These are phyloP conservation scores for Drosophila kikkawai DNA, from an alignment of 1,140 invertebrate genomes.

Conservation along the genomic window DNA sequence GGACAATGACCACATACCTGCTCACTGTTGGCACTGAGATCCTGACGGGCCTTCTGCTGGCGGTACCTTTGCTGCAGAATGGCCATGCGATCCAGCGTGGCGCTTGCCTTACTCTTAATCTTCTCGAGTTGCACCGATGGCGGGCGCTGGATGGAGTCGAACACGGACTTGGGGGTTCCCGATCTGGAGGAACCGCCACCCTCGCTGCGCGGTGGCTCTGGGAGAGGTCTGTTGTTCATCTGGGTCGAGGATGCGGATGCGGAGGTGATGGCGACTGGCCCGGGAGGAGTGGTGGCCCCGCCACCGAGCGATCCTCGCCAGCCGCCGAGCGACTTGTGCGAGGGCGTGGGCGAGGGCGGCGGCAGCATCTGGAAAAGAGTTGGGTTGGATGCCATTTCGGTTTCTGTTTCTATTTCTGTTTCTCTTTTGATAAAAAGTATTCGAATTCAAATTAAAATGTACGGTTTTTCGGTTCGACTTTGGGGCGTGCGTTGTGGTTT, in stretches of 20 bases:
- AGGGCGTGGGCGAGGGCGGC: slow-evolving; percentile 77
- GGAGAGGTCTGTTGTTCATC: slow-evolving; percentile 78
- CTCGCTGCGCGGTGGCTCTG: slow-evolving; percentile 80
- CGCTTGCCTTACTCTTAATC: slow-evolving; percentile 82
- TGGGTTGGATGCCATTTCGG: slow-evolving; percentile 47
- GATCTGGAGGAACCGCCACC: slow-evolving; percentile 74
- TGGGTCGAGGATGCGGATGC: not conserved
- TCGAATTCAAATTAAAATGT: slow-evolving; percentile 16
- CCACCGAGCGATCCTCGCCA: slow-evolving; percentile 63
- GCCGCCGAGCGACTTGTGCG: slow-evolving; percentile 59
- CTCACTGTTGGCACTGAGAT: slow-evolving; percentile 85
- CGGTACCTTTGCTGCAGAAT: slow-evolving; percentile 88
- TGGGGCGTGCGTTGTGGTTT: slow-evolving; percentile 38
- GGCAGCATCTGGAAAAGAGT: slow-evolving; percentile 74
- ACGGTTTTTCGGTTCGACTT: slow-evolving; percentile 13
- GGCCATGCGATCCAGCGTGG: slow-evolving; percentile 83
- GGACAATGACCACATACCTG: slow-evolving; percentile 58
- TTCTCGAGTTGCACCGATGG: slow-evolving; percentile 84
- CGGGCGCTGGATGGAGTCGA: slow-evolving; percentile 79
- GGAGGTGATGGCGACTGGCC: slow-evolving; percentile 10
- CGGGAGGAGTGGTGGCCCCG: slow-evolving; percentile 27
- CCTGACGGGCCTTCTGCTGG: slow-evolving; percentile 86
- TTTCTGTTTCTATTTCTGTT: not conserved
- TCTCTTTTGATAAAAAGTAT: slow-evolving; percentile 15
- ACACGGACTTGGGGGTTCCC: slow-evolving; percentile 79